Percentiles rank a stretch among this genome's conserved stretches.
These are phyloP conservation scores for Otus scops DNA, from an alignment of 2,797 vertebrate species.

Conservation along the genomic window DNA sequence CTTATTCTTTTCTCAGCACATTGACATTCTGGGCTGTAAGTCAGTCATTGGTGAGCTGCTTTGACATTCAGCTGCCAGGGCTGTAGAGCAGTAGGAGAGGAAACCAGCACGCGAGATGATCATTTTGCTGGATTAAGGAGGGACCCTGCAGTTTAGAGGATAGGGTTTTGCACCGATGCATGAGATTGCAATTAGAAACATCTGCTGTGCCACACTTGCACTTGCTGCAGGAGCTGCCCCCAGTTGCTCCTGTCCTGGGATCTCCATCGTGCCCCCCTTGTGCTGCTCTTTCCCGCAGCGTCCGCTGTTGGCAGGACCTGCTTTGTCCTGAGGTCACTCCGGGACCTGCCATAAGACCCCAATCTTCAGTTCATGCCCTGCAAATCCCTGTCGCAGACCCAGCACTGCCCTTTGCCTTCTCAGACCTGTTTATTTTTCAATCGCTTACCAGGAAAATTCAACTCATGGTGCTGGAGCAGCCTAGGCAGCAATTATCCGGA, in stretches of 20 bases:
- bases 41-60: fast-evolving
- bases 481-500: not conserved
- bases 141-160: not conserved
- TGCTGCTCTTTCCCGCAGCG: fast-evolving
- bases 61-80: not conserved
- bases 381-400: not conserved
- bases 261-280: not conserved
- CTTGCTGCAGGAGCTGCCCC: not conserved
- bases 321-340: not conserved
- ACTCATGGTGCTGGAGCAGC: not conserved
- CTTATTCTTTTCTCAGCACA: not conserved
- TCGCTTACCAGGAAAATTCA: not conserved
- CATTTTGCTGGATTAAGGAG: not conserved
- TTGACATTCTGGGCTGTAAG: not conserved
- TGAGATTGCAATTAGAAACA: not conserved
- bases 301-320: fast-evolving
- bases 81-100: not conserved
- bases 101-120: not conserved
- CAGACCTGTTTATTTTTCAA: not conserved
- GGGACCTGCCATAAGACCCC: fast-evolving
- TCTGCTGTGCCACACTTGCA: not conserved
- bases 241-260: not conserved
- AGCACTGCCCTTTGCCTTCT: not conserved
- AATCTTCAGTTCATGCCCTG: not conserved
- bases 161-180: not conserved